These are phyloP conservation scores for Cataglyphis cursor DNA, from an alignment of 2,888 invertebrate species.

Conservation along the genomic window DNA sequence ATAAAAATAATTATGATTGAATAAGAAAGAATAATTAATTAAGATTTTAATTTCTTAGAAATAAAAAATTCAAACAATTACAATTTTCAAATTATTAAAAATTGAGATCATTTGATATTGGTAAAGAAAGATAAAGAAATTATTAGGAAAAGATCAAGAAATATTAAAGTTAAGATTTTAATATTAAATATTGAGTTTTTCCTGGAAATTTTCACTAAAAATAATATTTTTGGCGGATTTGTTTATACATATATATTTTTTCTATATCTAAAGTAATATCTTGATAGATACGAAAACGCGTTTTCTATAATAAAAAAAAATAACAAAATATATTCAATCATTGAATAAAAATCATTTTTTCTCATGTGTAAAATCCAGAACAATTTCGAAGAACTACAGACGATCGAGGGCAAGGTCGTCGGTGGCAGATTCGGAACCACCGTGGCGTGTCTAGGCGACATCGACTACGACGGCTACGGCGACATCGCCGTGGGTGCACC, in stretches of 20 bases:
- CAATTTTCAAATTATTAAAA: neutral
- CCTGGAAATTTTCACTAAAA: neutral
- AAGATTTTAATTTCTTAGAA: neutral
- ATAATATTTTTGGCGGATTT: neutral
- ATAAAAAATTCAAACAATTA: neutral
- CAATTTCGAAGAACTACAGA: slow-evolving; percentile 67
- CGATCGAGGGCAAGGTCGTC: slow-evolving; percentile 84
- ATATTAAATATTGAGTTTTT: neutral
- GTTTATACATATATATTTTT: neutral
- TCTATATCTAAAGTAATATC: neutral
- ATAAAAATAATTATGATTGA: neutral
- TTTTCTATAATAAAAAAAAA: neutral
- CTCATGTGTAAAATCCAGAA: slow-evolving; percentile 47
- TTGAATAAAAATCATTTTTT: neutral
- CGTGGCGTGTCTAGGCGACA: slow-evolving; percentile 88
- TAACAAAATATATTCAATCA: neutral
- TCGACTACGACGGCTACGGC: slow-evolving; percentile 88
- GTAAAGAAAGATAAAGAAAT: neutral
- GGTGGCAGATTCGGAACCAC: slow-evolving; percentile 88
- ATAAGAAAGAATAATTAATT: neutral
- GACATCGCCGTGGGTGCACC: slow-evolving; percentile 84
- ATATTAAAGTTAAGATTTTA: neutral
- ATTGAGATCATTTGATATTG: neutral
- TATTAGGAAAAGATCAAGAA: neutral
- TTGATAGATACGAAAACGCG: neutral